Evolutionary conservation across 2,888 invertebrate species (phyloP).

Genomic region (Oxytorus armatus): DNA sequence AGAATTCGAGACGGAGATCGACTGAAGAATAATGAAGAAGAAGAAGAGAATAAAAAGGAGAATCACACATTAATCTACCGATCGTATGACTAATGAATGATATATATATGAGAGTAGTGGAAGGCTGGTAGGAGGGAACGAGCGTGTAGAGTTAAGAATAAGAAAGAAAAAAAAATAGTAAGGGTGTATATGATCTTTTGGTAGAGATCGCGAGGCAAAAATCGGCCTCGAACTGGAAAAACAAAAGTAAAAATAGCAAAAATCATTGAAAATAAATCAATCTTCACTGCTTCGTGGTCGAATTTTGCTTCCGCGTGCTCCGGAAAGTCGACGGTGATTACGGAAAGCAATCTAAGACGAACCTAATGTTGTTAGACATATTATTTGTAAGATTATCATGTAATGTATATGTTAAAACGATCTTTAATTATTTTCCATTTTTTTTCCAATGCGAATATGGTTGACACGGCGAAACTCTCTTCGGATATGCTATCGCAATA

Average conservation of each 20-base stretch:
- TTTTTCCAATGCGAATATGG: constrained; percentile 67
- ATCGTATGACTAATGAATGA: constrained; percentile 71
- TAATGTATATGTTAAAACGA: constrained; percentile 78
- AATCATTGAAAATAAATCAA: too few species aligned
- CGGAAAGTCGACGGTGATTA: constrained; percentile 80
- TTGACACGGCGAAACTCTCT: constrained; percentile 76
- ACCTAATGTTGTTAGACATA: constrained; percentile 83
- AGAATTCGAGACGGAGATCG: constrained; percentile 23
- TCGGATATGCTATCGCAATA: constrained; percentile 66
- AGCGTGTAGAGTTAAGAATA: constrained; percentile 63
- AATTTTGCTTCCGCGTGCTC: constrained; percentile 67
- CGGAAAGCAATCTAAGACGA: constrained; percentile 83
- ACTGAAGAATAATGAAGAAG: constrained; percentile 9
- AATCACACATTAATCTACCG: constrained; percentile 69
- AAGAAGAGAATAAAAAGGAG: constrained; percentile 39
- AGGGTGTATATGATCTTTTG: constrained; percentile 77
- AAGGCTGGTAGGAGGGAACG: constrained; percentile 40
- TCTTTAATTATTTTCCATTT: constrained; percentile 39
- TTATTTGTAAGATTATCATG: constrained; percentile 82
- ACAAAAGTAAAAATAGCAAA: constrained; percentile 1
- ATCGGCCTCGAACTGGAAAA: constrained; percentile 53
- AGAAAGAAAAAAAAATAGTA: constrained; percentile 72
- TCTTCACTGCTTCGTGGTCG: constrained; percentile 16
- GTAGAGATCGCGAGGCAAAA: constrained; percentile 70
- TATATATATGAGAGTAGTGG: constrained; percentile 29